These are phyloP conservation scores for Pogonomyrmex barbatus DNA, from an alignment of 1,140 invertebrate species.

Conservation along the genomic window DNA sequence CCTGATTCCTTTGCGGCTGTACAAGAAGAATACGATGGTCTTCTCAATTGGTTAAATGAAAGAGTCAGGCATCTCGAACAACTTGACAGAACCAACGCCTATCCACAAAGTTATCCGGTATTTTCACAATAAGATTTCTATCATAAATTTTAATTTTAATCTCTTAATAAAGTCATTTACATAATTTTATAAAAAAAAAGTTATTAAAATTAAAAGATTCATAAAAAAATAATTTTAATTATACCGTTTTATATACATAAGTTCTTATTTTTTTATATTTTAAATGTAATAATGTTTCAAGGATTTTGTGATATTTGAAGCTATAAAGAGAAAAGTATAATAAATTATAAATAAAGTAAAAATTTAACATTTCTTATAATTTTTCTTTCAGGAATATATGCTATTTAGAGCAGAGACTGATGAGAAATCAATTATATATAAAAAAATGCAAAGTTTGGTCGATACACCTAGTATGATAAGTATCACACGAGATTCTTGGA, in stretches of 20 bases:
- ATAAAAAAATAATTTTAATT: too few species aligned
- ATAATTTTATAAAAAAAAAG: not conserved
- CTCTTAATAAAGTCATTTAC: not conserved
- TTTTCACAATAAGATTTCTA: constrained; percentile 43
- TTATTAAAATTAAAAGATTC: constrained; percentile 17
- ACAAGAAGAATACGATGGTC: constrained; percentile 92
- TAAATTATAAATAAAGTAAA: not conserved
- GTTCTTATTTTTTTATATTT: too few species aligned
- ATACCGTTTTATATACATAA: too few species aligned
- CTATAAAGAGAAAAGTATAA: too few species aligned
- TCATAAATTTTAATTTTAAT: constrained; percentile 1
- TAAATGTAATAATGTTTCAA: not conserved
- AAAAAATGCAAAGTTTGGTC: constrained; percentile 91
- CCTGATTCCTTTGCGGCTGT: constrained; percentile 91
- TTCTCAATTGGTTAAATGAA: constrained; percentile 93
- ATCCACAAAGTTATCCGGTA: constrained; percentile 86
- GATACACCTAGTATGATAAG: constrained; percentile 92
- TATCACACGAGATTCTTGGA: constrained; percentile 93
- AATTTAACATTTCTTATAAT: constrained; percentile 31
- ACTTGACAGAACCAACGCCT: constrained; percentile 84
- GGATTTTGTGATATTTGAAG: not conserved
- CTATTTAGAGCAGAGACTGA: constrained; percentile 90
- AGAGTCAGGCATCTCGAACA: constrained; percentile 91
- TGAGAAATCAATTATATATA: constrained; percentile 89
- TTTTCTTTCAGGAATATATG: constrained; percentile 89